These are phyloP conservation scores for Entomobrya multifasciata DNA, from an alignment of 2,888 invertebrate species.

Conservation along the genomic window DNA sequence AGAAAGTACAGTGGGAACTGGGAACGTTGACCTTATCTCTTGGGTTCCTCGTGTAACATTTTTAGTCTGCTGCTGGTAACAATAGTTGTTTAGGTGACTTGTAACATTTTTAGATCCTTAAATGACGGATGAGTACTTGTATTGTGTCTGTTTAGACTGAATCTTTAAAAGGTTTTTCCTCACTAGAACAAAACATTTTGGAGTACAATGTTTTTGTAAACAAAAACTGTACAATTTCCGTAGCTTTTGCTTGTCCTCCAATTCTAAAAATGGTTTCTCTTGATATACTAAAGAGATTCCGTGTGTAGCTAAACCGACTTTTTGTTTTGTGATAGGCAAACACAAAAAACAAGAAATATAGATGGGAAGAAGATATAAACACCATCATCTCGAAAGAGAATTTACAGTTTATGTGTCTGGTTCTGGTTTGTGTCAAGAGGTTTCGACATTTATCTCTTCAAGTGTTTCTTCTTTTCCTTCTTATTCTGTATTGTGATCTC, in stretches of 20 bases:
- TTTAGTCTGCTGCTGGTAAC: too few relatives aligned
- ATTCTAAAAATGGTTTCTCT: too few relatives aligned
- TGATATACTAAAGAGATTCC: not conserved
- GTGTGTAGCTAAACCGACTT: constrained; percentile 10
- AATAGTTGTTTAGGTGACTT: too few relatives aligned
- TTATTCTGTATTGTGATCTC: constrained; percentile 44
- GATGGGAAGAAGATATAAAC: not conserved
- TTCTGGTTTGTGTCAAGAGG: constrained; percentile 73
- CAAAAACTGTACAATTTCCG: too few relatives aligned
- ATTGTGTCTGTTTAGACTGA: too few relatives aligned
- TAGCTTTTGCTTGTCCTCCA: too few relatives aligned
- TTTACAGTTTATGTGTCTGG: constrained; percentile 27
- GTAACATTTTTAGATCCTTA: too few relatives aligned
- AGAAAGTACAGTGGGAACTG: too few relatives aligned
- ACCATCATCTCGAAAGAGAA: not conserved
- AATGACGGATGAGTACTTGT: too few relatives aligned
- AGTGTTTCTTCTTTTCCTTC: constrained; percentile 58
- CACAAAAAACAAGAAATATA: constrained; percentile 23
- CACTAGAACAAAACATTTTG: constrained; percentile 7
- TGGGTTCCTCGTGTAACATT: not conserved
- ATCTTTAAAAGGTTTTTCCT: too few relatives aligned
- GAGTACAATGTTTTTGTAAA: constrained; percentile 64
- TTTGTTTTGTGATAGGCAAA: constrained; percentile 27
- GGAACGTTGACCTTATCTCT: constrained; percentile 53
- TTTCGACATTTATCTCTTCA: constrained; percentile 74